Conservation (phyloP, 1,140 invertebrate species). For the Ceratoteleas bidentatus region DNA sequence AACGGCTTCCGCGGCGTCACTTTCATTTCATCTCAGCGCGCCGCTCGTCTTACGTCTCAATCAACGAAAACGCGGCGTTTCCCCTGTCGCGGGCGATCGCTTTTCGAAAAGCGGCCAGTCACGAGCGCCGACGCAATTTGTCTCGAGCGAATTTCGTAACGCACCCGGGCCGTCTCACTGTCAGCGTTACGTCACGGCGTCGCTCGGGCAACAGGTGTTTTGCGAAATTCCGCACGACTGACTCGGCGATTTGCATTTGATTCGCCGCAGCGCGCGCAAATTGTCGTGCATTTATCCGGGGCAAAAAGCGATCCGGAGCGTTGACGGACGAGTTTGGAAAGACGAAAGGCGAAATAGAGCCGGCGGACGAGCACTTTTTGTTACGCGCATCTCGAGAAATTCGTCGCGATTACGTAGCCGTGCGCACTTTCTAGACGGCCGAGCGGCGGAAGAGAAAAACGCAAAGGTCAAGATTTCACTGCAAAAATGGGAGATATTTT, state of each 20-base stretch:
- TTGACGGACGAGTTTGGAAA: too few species aligned
- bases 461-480: conserved; percentile 54
- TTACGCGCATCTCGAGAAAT: conserved; percentile 26
- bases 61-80: conserved; percentile 24
- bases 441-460: conserved; percentile 34
- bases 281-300: conserved; percentile 13
- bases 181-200: conserved; percentile 25
- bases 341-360: conserved; percentile 10
- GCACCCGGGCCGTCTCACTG: conserved; percentile 9
- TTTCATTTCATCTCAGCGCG: too few species aligned
- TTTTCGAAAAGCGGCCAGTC: conserved; percentile 25
- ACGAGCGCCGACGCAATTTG: conserved; percentile 13
- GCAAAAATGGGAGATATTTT: conserved; percentile 38
- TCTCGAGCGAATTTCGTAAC: conserved; percentile 18
- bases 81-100: conserved; percentile 17
- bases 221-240: conserved; percentile 31
- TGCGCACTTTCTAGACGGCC: conserved; percentile 34
- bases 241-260: conserved; percentile 34
- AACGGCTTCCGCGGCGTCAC: too few species aligned
- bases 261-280: conserved; percentile 4
- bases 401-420: conserved; percentile 41
- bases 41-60: not conserved
- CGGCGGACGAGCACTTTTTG: conserved; percentile 5
- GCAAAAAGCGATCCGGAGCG: too few species aligned
- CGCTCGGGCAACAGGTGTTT: conserved; percentile 26